These are phyloP conservation scores for Axis porcinus DNA, from an alignment of 2,113 vertebrate genomes.

Conservation along the genomic window DNA sequence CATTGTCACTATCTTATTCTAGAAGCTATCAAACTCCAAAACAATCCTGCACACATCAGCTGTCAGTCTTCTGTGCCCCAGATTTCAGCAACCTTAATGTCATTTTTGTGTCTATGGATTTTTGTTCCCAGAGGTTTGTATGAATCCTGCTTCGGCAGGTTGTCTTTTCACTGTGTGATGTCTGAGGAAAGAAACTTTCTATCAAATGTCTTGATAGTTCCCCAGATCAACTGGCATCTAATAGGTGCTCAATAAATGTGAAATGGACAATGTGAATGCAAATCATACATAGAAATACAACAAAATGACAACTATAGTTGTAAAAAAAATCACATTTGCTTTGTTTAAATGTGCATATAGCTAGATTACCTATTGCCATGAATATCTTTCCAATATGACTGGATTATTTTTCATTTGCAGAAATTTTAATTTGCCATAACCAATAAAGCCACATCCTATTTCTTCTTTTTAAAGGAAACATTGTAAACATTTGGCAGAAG, in stretches of 20 bases:
- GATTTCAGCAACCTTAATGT: neutral
- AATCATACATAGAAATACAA: neutral
- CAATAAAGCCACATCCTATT: neutral
- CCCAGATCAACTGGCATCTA: neutral
- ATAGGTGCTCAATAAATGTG: neutral
- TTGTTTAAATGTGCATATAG: neutral
- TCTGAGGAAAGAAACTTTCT: neutral
- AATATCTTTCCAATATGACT: neutral
- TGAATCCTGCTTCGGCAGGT: neutral
- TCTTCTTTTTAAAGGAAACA: neutral
- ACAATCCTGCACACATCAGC: fast-evolving
- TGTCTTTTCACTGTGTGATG: neutral
- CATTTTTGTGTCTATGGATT: neutral
- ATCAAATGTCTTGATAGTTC: neutral
- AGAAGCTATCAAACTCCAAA: neutral
- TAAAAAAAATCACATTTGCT: neutral
- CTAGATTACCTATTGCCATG: neutral
- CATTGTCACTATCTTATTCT: neutral
- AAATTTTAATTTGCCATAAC: neutral
- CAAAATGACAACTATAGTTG: neutral
- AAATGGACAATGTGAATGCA: neutral
- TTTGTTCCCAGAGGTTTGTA: neutral
- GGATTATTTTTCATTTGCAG: neutral
- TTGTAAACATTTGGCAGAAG: neutral
- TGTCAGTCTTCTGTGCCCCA: fast-evolving